A percentile compares a stretch with the other conserved stretches of the same genome.
These are phyloP conservation scores for Antigone vipio DNA, from an alignment of 2,113 vertebrate species.

Conservation along the genomic window DNA sequence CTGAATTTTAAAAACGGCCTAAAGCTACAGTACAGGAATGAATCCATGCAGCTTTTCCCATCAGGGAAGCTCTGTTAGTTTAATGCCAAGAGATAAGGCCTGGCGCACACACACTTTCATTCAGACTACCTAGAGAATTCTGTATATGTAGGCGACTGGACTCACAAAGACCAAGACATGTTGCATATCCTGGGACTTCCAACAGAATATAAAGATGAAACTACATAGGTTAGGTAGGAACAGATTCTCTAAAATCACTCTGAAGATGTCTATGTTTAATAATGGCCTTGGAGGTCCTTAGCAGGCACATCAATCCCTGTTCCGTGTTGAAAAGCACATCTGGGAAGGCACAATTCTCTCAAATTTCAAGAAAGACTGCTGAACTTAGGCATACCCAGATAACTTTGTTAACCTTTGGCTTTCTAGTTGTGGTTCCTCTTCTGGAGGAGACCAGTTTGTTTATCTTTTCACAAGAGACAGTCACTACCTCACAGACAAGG, in stretches of 20 bases:
- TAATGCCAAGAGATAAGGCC: background rate
- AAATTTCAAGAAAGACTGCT: background rate
- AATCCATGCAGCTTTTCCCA: background rate
- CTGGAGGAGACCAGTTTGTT: background rate
- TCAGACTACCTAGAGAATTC: background rate
- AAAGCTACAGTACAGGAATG: background rate
- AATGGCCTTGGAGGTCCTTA: background rate
- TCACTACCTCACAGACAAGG: background rate
- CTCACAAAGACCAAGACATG: background rate
- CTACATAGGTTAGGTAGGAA: background rate
- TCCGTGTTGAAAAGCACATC: background rate
- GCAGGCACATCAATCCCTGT: background rate
- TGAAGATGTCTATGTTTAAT: background rate
- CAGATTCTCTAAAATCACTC: background rate
- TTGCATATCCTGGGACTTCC: background rate
- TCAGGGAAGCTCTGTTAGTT: background rate
- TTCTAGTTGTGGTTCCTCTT: background rate
- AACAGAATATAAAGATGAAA: background rate
- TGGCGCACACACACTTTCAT: background rate
- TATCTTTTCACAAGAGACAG: background rate
- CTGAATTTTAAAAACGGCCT: background rate
- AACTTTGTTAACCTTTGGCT: background rate
- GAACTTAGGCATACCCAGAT: background rate
- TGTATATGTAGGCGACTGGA: background rate
- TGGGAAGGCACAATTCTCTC: background rate